A percentile compares a stretch with the other conserved stretches of the same genome.
These are phyloP conservation scores for Entomobrya multifasciata DNA, from an alignment of 2,888 invertebrate genomes.

Conservation along the genomic window DNA sequence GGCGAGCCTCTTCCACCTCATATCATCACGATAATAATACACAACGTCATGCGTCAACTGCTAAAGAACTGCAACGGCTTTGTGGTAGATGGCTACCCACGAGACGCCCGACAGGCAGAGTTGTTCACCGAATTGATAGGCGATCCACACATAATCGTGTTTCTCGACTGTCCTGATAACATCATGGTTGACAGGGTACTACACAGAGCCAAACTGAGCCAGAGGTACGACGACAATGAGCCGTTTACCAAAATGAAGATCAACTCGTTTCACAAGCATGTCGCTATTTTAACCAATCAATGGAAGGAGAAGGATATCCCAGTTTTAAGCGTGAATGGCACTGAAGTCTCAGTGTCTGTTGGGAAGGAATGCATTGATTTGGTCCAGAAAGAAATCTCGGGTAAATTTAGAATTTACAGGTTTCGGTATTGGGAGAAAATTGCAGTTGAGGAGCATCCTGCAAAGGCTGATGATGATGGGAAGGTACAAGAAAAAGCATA, in stretches of 20 bases:
- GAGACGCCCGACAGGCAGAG: background rate
- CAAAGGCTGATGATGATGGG: background rate
- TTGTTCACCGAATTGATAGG: background rate
- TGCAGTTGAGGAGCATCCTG: background rate
- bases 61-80: conserved; percentile 2
- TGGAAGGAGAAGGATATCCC: background rate
- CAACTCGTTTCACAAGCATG: background rate
- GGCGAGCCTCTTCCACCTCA: conserved; percentile 17
- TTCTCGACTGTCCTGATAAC: background rate
- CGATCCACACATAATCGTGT: conserved; percentile 24
- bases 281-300: background rate
- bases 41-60: background rate
- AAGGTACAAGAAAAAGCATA: too few relatives aligned
- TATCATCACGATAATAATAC: background rate
- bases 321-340: background rate
- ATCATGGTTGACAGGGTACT: conserved; percentile 8
- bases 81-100: conserved; percentile 38
- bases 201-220: background rate
- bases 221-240: conserved; percentile 43
- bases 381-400: background rate
- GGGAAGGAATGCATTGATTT: background rate
- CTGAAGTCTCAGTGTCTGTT: background rate
- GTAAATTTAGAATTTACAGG: background rate
- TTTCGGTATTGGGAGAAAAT: background rate
- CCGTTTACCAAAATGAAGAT: background rate